Evolutionary conservation across 2,113 vertebrate species (phyloP).

Genomic region (Anoura caudifer): DNA sequence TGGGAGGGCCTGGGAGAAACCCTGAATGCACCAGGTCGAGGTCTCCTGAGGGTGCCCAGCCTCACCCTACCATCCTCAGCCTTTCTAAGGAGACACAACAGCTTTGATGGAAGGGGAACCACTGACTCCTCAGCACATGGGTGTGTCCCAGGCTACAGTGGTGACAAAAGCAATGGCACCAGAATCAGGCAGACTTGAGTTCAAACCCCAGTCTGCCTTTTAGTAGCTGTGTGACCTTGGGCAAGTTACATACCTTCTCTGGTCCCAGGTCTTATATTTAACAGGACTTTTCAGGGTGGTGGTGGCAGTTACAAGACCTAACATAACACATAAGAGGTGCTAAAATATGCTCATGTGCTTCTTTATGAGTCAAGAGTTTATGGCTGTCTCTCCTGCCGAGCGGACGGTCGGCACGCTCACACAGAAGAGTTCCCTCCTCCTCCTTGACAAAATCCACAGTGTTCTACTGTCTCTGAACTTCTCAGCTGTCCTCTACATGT

Average conservation of each 20-base stretch:
- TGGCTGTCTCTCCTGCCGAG: not conserved
- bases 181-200: not conserved
- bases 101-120: not conserved
- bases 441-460: not conserved
- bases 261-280: not conserved
- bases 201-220: not conserved
- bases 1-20: not conserved
- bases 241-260: not conserved
- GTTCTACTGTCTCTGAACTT: not conserved
- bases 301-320: not conserved
- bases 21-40: not conserved
- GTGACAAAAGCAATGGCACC: not conserved
- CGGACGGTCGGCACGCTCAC: not conserved
- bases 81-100: not conserved
- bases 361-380: not conserved
- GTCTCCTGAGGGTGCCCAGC: not conserved
- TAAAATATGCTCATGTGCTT: not conserved
- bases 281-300: not conserved
- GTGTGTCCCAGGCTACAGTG: not conserved
- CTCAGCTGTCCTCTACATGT: not conserved
- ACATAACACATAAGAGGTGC: too few relatives aligned
- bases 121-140: fast-evolving
- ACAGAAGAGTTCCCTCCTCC: not conserved
- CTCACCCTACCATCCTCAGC: not conserved
- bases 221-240: not conserved